Evolutionary conservation across 2,113 vertebrate genomes (phyloP), one percentile per base, ranked within the genome.

Genomic region (Oreotragus oreotragus): DNA sequence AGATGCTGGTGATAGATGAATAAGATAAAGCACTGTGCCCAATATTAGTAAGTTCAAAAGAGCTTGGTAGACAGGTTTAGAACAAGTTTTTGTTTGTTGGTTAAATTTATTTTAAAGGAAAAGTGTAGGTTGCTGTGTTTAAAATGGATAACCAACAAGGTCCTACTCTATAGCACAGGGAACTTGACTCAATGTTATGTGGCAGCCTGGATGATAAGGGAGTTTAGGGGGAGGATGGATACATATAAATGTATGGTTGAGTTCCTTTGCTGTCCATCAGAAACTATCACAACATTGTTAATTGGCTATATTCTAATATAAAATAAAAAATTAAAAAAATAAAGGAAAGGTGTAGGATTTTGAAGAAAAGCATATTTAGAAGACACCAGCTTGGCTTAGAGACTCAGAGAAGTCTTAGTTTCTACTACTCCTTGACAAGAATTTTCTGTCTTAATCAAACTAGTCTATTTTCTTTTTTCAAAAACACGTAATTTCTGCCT

Each of bases 401-500:
- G 77, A 90, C 14, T 93, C 47, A 81, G 60, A 91, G 45, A 97
- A 91, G 17, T 14, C 39, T 81, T 83, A 84, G 39, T 33, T 87
- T 58, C 36, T 96, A 21, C 3, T 19, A 43, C 10, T 94, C 8
- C 36, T 4, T 7, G 77, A 28, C 17, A 62, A 64, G 25, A 87
- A n/a, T 43, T 43, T 92, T 92, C 51, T 83, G 36, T 89, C 45
- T 4, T 87, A 53, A 4, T 60, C 55, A 94, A 9, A 83, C 55
- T 91, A 15, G 7, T 83, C 83, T 83, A 0, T 77, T 81, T 97
- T 87, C 39, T 66, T 96, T 84, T 57, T 77, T 66, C 53, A 92
- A 94, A 49, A 47, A 92, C 27, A 51, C 45, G 55, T 94, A 62
- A 96, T 86, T 94, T 95, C 77, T 94, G 25, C 25, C 27, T 97